A percentile compares a stretch with the other conserved stretches of the same genome.
Conservation (phyloP, 2,797 vertebrate species). For the Notamacropus eugenii region DNA sequence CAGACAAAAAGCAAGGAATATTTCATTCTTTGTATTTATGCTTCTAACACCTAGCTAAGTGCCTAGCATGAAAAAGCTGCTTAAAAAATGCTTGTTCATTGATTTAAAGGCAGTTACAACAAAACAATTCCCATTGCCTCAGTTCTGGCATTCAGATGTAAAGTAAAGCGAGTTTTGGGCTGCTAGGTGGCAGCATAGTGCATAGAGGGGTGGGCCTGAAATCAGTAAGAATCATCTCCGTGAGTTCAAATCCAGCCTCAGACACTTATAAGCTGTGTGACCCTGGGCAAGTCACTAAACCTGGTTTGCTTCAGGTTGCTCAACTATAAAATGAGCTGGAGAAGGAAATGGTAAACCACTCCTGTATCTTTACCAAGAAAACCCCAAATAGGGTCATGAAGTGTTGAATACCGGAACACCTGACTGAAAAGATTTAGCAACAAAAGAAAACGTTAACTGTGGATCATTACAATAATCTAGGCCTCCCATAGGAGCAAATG, state of each 20-base stretch:
- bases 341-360: background rate
- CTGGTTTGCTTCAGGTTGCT: background rate
- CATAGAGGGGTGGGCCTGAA: background rate
- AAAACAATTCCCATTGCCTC: background rate
- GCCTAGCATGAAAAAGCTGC: background rate
- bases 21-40: background rate
- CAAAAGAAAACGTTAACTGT: background rate
- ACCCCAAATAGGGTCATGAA: background rate
- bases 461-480: background rate
- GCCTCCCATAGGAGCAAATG: background rate
- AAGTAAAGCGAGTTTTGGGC: background rate
- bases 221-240: background rate
- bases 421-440: background rate
- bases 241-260: background rate
- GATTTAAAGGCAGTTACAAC: too few relatives aligned
- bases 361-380: background rate
- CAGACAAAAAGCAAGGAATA: background rate
- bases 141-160: background rate
- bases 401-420: background rate
- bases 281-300: background rate
- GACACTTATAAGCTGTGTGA: background rate
- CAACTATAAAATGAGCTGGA: background rate
- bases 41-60: background rate
- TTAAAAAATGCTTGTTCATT: background rate
- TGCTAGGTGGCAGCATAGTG: background rate